Evolutionary conservation across 1,140 invertebrate genomes (phyloP), one percentile per base, ranked within the genome.

Genomic region (Elymnias hypermnestra): DNA sequence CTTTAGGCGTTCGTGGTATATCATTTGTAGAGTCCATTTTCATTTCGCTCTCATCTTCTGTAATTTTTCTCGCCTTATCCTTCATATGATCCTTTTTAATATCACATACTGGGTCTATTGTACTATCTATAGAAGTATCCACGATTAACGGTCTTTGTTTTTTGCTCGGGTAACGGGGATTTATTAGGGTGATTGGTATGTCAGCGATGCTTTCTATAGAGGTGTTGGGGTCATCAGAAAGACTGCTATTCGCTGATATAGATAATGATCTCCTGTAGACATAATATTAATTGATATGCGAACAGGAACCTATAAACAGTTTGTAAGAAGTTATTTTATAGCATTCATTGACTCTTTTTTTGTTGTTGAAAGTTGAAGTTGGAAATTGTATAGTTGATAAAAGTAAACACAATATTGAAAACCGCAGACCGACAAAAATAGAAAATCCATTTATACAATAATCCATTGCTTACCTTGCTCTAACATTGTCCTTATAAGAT

Each of bases 141-240:
- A 5, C n/a, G 4, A 35, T 10, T 1, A 35, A 28, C 1, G 1
- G 15, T 8, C 18, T 8, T 18, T 35, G 53, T 37, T 21, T 68
- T n/a, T 61, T 49, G 1, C 63, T 53, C 2, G 65, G 60, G 42
- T 81, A 79, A 0, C 67, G 63, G 0, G 74, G 74, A 43, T 81
- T 82, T 35, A 84, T 66, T 0, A 84, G 51, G 0, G 81, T 82
- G 0, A 84, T 41, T 0, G 81, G 69, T 9, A 84, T 75, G 29
- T 84, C 81, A 0, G 77, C 81, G 15, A 84, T 82, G 35, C 81
- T 84, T 28, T 84, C 81, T 38, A 84, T 61, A 0, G 77, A 82
- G 0, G 77, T 71, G 57, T 76, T 83, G 0, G 77, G 75, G 25
- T 83, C 79, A 6, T 82, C 81, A 0, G 81, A 77, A 8, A 82